phyloP scores from a whole-genome alignment of 1,140 invertebrate species.

The Globodera ellingtonae region DNA sequence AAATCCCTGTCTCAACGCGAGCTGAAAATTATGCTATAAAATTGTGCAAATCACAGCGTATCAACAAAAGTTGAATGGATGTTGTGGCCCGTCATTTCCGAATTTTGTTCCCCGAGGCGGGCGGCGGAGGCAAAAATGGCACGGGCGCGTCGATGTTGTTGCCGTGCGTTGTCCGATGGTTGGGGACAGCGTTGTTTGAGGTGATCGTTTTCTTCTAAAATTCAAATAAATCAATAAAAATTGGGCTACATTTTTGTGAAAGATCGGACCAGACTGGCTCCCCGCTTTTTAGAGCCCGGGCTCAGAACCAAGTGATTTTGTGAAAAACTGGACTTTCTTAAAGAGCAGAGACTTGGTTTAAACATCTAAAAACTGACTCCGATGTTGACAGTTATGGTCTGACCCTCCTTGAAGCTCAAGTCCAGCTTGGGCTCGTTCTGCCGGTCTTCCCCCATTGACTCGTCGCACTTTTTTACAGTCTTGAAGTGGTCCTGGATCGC shows the following conservation, averaged over 20 bases:
- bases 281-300: neutral
- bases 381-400: conserved; percentile 65
- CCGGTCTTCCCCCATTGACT: conserved; percentile 39
- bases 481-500: conserved; percentile 69
- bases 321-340: neutral
- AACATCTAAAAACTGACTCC: conserved; percentile 37
- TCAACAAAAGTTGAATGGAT: neutral
- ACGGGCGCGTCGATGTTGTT: conserved; percentile 30
- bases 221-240: neutral
- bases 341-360: neutral
- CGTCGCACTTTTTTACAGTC: conserved; percentile 54
- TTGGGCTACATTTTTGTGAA: no score
- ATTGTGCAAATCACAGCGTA: no score
- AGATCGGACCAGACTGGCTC: no score
- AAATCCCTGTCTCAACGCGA: no score
- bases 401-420: conserved; percentile 64
- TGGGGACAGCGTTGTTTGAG: conserved; percentile 17
- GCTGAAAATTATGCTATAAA: neutral
- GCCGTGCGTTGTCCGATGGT: conserved; percentile 9
- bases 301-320: neutral
- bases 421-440: conserved; percentile 51
- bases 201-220: conserved; percentile 37
- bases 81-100: neutral
- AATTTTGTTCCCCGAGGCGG: conserved; percentile 31
- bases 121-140: conserved; percentile 62